Conservation (phyloP, 2,113 vertebrate genomes). For the Stegostoma tigrinum region DNA sequence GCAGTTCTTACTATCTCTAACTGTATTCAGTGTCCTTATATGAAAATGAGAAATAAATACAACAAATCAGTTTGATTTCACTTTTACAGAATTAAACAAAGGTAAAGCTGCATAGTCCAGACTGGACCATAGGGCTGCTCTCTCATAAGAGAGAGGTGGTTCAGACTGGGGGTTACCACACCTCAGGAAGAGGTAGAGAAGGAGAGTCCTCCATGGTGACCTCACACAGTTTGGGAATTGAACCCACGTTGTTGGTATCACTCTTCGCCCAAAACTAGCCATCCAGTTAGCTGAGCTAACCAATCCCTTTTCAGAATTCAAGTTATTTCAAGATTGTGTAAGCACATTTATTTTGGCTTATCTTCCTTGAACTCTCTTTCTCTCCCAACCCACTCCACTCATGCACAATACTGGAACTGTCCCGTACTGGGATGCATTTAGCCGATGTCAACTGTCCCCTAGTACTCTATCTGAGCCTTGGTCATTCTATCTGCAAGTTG, state of each 20-base stretch:
- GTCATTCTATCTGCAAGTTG: neutral
- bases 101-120: too few species aligned
- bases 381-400: too few species aligned
- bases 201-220: too few species aligned
- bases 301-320: neutral
- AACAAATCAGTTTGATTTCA: neutral
- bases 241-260: too few species aligned
- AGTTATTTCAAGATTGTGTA: neutral
- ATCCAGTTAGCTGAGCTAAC: too few species aligned
- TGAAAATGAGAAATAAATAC: neutral
- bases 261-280: too few species aligned
- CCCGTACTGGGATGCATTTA: neutral
- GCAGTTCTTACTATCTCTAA: too few species aligned
- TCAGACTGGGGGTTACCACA: too few species aligned
- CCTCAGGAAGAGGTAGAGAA: too few species aligned
- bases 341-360: neutral
- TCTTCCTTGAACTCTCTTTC: neutral
- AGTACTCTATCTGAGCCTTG: neutral
- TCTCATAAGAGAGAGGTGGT: too few species aligned
- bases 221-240: too few species aligned
- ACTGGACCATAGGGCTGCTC: too few species aligned
- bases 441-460: neutral
- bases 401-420: neutral
- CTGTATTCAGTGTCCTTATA: neutral
- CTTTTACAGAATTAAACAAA: neutral